Evolutionary conservation across 2,797 vertebrate species (phyloP), one percentile per base, ranked within the genome.

Genomic region (Mormyrops attenuatus): DNA sequence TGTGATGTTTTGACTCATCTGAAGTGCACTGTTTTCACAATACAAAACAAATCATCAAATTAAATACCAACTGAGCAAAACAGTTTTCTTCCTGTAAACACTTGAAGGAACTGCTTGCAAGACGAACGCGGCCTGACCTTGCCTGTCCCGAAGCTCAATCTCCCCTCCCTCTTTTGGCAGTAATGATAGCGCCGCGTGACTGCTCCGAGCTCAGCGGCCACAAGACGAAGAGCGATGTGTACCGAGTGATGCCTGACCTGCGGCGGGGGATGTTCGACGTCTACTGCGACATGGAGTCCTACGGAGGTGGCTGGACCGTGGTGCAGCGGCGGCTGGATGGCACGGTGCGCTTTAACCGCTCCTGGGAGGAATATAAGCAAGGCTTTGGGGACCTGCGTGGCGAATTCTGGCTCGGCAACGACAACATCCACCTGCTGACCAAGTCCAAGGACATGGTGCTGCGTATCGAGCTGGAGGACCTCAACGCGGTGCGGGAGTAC

Each of bases 401-500:
- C 1, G 98, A 99, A 92, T 99, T 98, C 94, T 99, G 99, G 99
- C 93, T 99, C 85, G 99, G 99, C 60, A 99, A 99, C 2, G 98
- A 99, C 93, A 96, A 96, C 91, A 97, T 99, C 89, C 98, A 99
- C 92, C 95, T 98, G 90, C 95, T 99, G 93, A 98, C 98, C 89
- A 99, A 97, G 93, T 95, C 96, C 93, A 98, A 96, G 91, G 97
- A 98, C 86, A 98, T 98, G 98, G 91, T 96, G 86, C 93, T 99
- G 89, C 97, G 97, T 47, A 96, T 99, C 20, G 98, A 99, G 92
- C 96, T 99, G 0, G 97, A 99, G 92, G 99, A 99, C 92, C 97
- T 98, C 84, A 95, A 97, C 1, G 96, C 96, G 0, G 93, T 97
- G 84, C 94, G 94, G 49, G 96, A 98, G 90, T 98, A 98, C 0